Base-by-base conservation (phyloP, 2,888 invertebrate genomes). In the Cremastinae sp. region DNA sequence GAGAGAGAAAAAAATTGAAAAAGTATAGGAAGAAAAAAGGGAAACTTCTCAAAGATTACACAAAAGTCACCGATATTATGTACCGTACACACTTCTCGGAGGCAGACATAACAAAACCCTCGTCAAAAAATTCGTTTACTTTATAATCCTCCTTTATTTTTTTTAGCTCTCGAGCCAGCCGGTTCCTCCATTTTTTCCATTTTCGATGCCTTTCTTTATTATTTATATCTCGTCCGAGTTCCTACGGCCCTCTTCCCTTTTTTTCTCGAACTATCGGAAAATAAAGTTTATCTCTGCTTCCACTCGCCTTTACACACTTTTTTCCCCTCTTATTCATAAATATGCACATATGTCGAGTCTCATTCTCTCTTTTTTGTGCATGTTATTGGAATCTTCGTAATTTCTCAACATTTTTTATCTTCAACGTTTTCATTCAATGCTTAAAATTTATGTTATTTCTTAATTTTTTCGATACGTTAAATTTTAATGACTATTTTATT, bases 51-150 rank as follows among this genome's bases (percentile, higher is more conserved):
- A 14, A 35, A 55, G 55, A 28, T 45, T 35, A 14, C 47, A 10
- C 5, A 12, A 9, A 10, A 59, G 43, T 9, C 20, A 58, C 12
- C 58, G 41, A 20, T 43, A 41, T 28, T 16, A 58, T 20, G 20
- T 14, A 58, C 9, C 37, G 5, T 47, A 37, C 56, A 28, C 61
- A 62, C 64, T 41, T 41, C n/a, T 49, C 49, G 12, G 47, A 43
- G 28, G 18, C 47, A 72, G 62, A 64, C 68, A 68, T 62, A 68
- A 68, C 68, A 62, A 62, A 43, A 76, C 75, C 75, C 72, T 76
- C 75, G 75, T 76, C 75, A 72, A 72, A 72, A 14, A 68, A 66
- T 53, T 68, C 62, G 72, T 72, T 68, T 58, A 53, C 39, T 18
- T n/a, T 12, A n/a, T 16, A 72, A 14, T 20, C 49, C 14, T 53